A percentile compares a stretch with the other conserved stretches of the same genome.
Conservation (phyloP, 2,888 invertebrate species). For the Parthenolecanium corni region DNA sequence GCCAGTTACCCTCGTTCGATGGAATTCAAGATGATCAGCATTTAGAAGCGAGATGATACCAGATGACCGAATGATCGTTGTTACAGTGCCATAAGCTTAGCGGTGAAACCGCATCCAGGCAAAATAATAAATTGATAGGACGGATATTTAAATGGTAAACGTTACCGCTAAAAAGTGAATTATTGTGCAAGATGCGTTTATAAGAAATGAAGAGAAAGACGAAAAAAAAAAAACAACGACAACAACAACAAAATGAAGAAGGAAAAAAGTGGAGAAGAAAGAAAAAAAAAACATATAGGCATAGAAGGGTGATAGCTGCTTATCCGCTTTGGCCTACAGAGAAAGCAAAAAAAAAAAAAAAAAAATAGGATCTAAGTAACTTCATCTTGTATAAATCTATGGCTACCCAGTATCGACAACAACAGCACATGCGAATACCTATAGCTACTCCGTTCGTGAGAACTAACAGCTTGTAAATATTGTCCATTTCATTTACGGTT, state of each 20-base stretch:
- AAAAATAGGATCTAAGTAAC: too few species aligned
- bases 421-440: constrained; percentile 8
- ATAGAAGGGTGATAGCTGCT: background rate
- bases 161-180: constrained; percentile 3
- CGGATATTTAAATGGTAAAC: constrained; percentile 15
- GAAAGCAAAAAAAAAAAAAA: constrained; percentile 19
- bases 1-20: too few species aligned
- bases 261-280: background rate
- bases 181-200: constrained; percentile 13
- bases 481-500: constrained; percentile 19
- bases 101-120: background rate
- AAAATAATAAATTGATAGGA: constrained; percentile 16
- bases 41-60: too few species aligned
- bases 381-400: constrained; percentile 3
- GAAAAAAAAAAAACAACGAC: background rate
- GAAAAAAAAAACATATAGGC: too few species aligned
- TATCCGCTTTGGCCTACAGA: background rate
- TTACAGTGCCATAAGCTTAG: too few species aligned
- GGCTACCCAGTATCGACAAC: background rate
- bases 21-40: too few species aligned
- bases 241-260: background rate
- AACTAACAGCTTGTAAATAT: constrained; percentile 25
- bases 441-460: constrained; percentile 13
- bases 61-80: too few species aligned
- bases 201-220: background rate